Conservation (phyloP, 2,888 invertebrate genomes). For the Melanostoma scalare region DNA sequence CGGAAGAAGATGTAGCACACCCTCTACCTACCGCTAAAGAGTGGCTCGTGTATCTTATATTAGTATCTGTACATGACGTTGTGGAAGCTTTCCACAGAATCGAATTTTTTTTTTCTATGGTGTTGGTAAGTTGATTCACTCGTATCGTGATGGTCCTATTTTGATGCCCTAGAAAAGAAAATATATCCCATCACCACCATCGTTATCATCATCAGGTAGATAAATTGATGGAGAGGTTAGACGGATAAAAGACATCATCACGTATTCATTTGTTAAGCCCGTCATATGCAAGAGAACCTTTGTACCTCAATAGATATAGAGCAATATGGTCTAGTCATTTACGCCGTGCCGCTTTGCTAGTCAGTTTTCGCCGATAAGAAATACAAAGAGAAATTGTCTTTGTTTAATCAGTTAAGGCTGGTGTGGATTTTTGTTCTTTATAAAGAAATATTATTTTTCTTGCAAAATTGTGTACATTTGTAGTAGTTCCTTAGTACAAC, state of each 20-base stretch:
- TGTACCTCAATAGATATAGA: slow-evolving; percentile 46
- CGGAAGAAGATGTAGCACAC: slow-evolving; percentile 12
- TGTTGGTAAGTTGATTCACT: slow-evolving; percentile 31
- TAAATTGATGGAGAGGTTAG: slow-evolving; percentile 58
- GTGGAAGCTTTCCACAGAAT: slow-evolving; percentile 58
- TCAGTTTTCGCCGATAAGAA: slow-evolving; percentile 9
- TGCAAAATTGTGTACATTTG: no score
- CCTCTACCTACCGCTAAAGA: slow-evolving; percentile 16
- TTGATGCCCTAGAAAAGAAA: slow-evolving; percentile 58
- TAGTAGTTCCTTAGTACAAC: no score
- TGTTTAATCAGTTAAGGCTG: no score
- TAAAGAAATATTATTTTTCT: no score
- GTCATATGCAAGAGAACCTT: slow-evolving; percentile 57
- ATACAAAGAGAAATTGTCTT: no score
- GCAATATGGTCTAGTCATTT: slow-evolving; percentile 64
- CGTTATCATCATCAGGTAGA: slow-evolving; percentile 54
- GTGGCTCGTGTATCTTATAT: slow-evolving; percentile 52
- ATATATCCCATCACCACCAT: slow-evolving; percentile 36
- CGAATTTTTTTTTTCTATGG: slow-evolving; percentile 63
- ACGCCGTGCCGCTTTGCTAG: slow-evolving; percentile 10
- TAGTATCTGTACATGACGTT: slow-evolving; percentile 36
- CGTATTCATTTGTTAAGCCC: slow-evolving; percentile 68
- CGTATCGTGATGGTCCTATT: slow-evolving; percentile 42
- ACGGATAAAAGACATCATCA: slow-evolving; percentile 70
- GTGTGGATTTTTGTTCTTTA: no score